Evolutionary conservation across 2,797 vertebrate genomes (phyloP).

Genomic region (Chiloscyllium punctatum): DNA sequence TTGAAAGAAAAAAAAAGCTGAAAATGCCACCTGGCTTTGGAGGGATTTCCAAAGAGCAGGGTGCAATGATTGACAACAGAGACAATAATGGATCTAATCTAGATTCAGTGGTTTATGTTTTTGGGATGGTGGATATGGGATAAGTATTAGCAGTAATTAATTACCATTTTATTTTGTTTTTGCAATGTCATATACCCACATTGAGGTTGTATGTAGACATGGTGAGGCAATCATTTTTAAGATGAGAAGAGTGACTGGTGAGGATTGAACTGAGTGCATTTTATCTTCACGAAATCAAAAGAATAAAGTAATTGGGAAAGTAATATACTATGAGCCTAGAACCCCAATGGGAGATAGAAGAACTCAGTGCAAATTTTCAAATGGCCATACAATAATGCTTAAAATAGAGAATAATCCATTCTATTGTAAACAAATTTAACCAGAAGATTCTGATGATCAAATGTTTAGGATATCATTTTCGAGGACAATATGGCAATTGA

Average conservation of each 20-base stretch:
- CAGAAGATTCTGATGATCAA: neutral
- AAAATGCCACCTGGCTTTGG: neutral
- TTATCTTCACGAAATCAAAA: neutral
- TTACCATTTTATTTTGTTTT: neutral
- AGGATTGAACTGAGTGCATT: neutral
- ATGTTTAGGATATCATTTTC: neutral
- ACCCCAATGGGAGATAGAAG: neutral
- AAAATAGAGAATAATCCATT: neutral
- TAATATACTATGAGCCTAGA: neutral
- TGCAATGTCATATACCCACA: neutral
- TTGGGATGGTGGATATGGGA: neutral
- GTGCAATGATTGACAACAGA: neutral
- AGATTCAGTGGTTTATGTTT: neutral
- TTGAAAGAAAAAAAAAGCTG: neutral
- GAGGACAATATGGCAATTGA: neutral
- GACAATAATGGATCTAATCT: neutral
- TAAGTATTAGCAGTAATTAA: neutral
- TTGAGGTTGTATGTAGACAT: neutral
- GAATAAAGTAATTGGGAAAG: neutral
- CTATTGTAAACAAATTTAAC: neutral
- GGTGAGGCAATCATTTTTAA: neutral
- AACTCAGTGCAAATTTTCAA: neutral
- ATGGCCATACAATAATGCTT: neutral
- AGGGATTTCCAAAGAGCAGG: neutral
- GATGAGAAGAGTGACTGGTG: neutral